Evolutionary conservation across 2,797 vertebrate species (phyloP), one percentile per base, ranked within the genome.

Genomic region (Eulemur coronatus): DNA sequence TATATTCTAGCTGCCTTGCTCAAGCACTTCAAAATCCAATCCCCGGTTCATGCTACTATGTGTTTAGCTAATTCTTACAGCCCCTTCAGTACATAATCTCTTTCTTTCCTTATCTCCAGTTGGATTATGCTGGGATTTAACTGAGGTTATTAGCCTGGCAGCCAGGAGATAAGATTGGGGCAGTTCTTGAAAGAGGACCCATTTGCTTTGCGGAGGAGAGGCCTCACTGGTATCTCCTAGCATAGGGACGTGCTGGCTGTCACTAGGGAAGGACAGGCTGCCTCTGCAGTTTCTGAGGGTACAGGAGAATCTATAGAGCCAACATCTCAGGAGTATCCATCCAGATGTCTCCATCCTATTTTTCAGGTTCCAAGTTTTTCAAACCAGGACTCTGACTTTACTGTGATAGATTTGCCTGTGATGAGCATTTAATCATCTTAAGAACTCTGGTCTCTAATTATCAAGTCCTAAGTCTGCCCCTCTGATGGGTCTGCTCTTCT

Each of bases 151-250:
- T 94, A 92, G 5, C 52, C 67, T 72, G 30, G 84, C 15, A 94
- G 30, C n/a, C 81, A 92, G 80, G 52, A 86, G 84, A 89, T 95
- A 92, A 90, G 70, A 67, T 79, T 82, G 78, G n/a, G 72, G 33
- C 7, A 92, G 80, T 13, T 92, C 26, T 33, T 87, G 80, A 96
- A 89, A 63, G 35, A 8, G 69, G 59, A 93, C 55, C 22, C 9
- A 88, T 84, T 84, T 81, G 3, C 33, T 80, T 89, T 57, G 50
- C 48, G 75, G 72, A 35, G 48, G 18, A 52, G 48, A 73, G 30
- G 55, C 28, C n/a, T 92, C 70, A 73, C 8, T 78, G 70, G 63
- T 33, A 90, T 79, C 52, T 89, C 81, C 38, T 7, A 78, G 41
- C n/a, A 70, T 22, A 41, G 22, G 46, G 43, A 88, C 38, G 43